These are phyloP conservation scores for Mactromeris polynyma DNA, from an alignment of 2,888 invertebrate species.

Conservation along the genomic window DNA sequence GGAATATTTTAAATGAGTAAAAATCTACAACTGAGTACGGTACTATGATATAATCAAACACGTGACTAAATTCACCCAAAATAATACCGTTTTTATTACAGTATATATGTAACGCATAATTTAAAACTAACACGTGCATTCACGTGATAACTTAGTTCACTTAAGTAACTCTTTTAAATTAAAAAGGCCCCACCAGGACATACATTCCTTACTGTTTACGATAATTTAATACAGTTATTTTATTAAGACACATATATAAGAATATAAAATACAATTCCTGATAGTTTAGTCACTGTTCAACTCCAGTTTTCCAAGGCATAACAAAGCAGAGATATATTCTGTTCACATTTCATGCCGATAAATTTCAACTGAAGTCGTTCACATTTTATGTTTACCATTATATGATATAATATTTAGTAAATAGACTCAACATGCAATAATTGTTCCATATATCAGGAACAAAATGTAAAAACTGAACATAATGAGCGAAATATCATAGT, in stretches of 20 bases:
- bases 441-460: too few relatives aligned
- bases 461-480: too few relatives aligned
- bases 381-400: too few relatives aligned
- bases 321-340: too few relatives aligned
- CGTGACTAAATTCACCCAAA: neutral
- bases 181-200: neutral
- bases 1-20: neutral
- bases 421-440: too few relatives aligned
- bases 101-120: conserved; percentile 7
- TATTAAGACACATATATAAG: neutral
- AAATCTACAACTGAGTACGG: neutral
- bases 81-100: conserved; percentile 8
- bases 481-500: too few relatives aligned
- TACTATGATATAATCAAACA: neutral
- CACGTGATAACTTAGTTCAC: neutral
- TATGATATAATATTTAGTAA: too few relatives aligned
- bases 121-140: conserved; percentile 19
- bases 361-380: too few relatives aligned
- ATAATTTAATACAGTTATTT: neutral
- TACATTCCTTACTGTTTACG: neutral
- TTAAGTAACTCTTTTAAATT: neutral
- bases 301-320: neutral
- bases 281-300: neutral
- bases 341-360: too few relatives aligned
- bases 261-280: conserved; percentile 1